Evolutionary conservation across 2,797 vertebrate genomes (phyloP).

Genomic region (Microctenopoma stevenorrisi): DNA sequence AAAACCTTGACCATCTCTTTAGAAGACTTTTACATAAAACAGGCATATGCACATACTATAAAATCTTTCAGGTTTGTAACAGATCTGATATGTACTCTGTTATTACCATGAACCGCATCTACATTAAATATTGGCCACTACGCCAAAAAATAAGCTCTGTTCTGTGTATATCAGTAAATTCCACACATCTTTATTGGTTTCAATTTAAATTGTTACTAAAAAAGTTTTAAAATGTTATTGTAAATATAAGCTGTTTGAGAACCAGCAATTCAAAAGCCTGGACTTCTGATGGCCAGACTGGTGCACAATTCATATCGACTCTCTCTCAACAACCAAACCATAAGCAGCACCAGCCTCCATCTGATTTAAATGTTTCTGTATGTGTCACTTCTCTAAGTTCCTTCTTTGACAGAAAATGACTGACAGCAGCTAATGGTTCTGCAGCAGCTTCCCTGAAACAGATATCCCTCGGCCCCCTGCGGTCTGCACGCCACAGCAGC

Average conservation of each 20-base stretch:
- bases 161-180: too few relatives aligned
- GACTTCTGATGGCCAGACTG: background rate
- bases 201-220: background rate
- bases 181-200: conserved; percentile 3
- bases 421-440: conserved; percentile 26
- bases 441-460: conserved; percentile 49
- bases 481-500: conserved; percentile 15
- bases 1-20: background rate
- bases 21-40: background rate
- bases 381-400: background rate
- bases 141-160: too few relatives aligned
- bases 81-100: background rate
- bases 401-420: conserved; percentile 30
- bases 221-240: background rate
- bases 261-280: background rate
- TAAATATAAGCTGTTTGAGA: conserved; percentile 1
- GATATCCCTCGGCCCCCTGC: conserved; percentile 52
- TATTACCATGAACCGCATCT: too few relatives aligned
- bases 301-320: background rate
- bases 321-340: conserved; percentile 6
- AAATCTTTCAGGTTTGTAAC: background rate
- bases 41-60: background rate
- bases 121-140: too few relatives aligned
- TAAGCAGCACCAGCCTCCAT: conserved; percentile 9
- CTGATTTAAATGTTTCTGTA: conserved; percentile 28